Percentiles rank a stretch among this genome's conserved stretches.
phyloP scores from a whole-genome alignment of 2,797 vertebrate genomes.

The Acrocephalus scirpaceus region DNA sequence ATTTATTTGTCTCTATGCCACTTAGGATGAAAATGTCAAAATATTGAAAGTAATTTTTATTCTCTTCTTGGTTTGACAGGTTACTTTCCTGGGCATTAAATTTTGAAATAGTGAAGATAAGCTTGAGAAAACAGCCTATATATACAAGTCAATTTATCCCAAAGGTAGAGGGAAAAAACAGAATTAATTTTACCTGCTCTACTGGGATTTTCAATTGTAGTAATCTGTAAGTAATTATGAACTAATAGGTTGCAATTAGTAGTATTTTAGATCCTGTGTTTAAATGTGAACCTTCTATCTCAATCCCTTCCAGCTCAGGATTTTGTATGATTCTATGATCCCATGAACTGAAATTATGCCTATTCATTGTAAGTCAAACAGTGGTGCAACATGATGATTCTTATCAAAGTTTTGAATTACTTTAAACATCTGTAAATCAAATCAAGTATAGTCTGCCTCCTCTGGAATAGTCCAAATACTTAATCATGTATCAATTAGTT shows the following conservation, averaged over 20 bases:
- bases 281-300: neutral
- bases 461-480: neutral
- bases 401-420: neutral
- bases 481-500: neutral
- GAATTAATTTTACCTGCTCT: neutral
- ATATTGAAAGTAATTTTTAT: neutral
- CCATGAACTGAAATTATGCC: neutral
- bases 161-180: neutral
- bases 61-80: neutral
- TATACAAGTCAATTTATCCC: neutral
- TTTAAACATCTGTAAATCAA: constrained; percentile 8
- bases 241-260: neutral
- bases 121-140: neutral
- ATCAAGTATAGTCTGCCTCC: neutral
- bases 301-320: neutral
- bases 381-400: neutral
- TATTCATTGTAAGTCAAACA: neutral
- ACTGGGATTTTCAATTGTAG: neutral
- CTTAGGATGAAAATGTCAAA: neutral
- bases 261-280: neutral
- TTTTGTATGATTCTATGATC: neutral
- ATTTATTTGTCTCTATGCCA: neutral
- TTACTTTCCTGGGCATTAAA: neutral
- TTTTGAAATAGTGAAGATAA: neutral
- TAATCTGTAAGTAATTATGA: neutral